These are phyloP conservation scores for Aeoliscus strigatus DNA, from an alignment of 2,797 vertebrate genomes.

Conservation along the genomic window DNA sequence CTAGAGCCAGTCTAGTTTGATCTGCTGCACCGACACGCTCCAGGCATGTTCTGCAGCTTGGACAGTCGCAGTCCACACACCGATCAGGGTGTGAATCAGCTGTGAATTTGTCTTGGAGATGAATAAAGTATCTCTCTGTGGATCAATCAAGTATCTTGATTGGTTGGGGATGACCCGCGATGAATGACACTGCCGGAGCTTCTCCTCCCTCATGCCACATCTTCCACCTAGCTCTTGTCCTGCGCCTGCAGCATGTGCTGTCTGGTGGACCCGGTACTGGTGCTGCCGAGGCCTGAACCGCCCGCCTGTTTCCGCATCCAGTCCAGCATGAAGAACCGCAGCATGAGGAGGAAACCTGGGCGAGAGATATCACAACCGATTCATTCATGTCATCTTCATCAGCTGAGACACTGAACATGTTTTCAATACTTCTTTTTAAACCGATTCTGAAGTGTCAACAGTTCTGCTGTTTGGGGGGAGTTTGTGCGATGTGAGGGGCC, in stretches of 20 bases:
- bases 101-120: too few species aligned
- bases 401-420: too few species aligned
- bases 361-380: not conserved
- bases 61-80: conserved; percentile 38
- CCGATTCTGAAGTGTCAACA: too few species aligned
- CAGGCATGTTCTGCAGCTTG: conserved; percentile 40
- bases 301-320: conserved; percentile 47
- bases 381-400: not conserved
- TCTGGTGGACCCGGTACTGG: conserved; percentile 63
- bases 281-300: conserved; percentile 30
- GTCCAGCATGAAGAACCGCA: conserved; percentile 70
- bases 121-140: too few species aligned
- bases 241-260: conserved; percentile 70
- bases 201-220: not conserved
- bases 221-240: conserved; percentile 47
- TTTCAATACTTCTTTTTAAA: too few species aligned
- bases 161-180: not conserved
- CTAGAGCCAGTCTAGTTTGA: conserved; percentile 50
- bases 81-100: too few species aligned
- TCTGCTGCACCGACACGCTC: conserved; percentile 38
- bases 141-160: not conserved
- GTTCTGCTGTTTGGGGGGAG: too few species aligned
- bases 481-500: too few species aligned
- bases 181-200: not conserved
- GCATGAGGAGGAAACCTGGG: conserved; percentile 74